Percentiles rank a stretch among this genome's conserved stretches.
phyloP scores from a whole-genome alignment of 1,140 invertebrate genomes.

The Phymorhynchus buccinoides region DNA sequence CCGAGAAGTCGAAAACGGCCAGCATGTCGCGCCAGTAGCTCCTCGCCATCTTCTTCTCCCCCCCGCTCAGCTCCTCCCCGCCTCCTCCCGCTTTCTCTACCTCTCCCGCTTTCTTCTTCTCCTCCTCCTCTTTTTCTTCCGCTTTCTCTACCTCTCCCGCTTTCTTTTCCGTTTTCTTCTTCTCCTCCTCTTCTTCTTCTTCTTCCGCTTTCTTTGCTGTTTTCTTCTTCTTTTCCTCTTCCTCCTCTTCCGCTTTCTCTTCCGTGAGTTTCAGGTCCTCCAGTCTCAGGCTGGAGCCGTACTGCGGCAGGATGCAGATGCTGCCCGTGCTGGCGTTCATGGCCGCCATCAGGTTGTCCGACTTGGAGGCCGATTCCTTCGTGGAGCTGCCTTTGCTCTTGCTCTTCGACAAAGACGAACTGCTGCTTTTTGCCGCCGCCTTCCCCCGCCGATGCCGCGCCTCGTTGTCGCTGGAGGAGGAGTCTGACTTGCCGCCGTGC shows the following conservation, averaged over 20 bases:
- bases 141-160: background rate
- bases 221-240: background rate
- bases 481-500: too few species aligned
- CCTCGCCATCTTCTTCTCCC: background rate
- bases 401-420: too few species aligned
- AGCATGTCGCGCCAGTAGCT: background rate
- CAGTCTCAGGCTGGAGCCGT: background rate
- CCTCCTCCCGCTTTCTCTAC: background rate
- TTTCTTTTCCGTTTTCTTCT: too few species aligned
- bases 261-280: background rate
- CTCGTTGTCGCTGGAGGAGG: too few species aligned
- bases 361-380: too few species aligned
- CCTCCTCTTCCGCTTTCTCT: background rate
- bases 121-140: background rate
- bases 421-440: too few species aligned
- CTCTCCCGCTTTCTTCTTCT: background rate
- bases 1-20: slow-evolving; percentile 56
- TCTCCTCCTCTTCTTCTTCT: background rate
- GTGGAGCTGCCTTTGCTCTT: too few species aligned
- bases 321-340: slow-evolving; percentile 22
- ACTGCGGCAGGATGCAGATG: slow-evolving; percentile 5
- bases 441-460: too few species aligned
- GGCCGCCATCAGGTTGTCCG: background rate
- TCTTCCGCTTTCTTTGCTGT: background rate
- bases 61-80: background rate